Evolutionary conservation across 2,113 vertebrate species (phyloP), one percentile per base, ranked within the genome.

Genomic region (Pogonocichla stellata): DNA sequence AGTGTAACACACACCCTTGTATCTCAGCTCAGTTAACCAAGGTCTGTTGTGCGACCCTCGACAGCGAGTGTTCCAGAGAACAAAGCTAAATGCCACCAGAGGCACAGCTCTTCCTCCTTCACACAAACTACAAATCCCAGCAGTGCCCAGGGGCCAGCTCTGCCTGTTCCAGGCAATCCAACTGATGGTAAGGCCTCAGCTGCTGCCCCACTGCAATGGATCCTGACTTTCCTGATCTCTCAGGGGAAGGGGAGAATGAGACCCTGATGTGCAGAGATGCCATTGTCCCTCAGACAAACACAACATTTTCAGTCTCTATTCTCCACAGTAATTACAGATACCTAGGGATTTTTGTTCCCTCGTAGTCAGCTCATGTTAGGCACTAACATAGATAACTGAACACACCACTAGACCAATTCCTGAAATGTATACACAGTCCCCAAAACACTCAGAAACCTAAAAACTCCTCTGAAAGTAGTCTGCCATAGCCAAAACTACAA

Each of bases 21-120:
- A 66, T 23, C 79, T 85, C 70, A 88, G 58, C 13, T 33, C 79
- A 75, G 38, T 19, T 57, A 75, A 61, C 24, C 66, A 45, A 43
- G 14, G 31, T 47, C 56, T 80, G 29, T 20, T 3, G 3, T 0
- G 8, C 38, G 73, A 79, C 17, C 26, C 48, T 31, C 5, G 12
- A 62, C 25, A 57, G 5, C 0, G 0, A 3, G 0, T 10, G 48
- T 4, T 78, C 20, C 84, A 86, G 36, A 64, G 78, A 53, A 65
- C 7, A 50, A 87, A 86, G 50, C 28, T 53, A 14, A 89, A 85
- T 28, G 14, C 10, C 45, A 87, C 34, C 58, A 90, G 40, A 72
- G 38, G 33, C 60, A 54, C 26, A 53, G 61, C 40, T 43, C 61
- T 34, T 56, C 23, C 61, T 57, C 2, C 36, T 13, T 48, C 31